These are phyloP conservation scores for Lydus trimaculatus DNA, from an alignment of 2,888 invertebrate species.

Conservation along the genomic window DNA sequence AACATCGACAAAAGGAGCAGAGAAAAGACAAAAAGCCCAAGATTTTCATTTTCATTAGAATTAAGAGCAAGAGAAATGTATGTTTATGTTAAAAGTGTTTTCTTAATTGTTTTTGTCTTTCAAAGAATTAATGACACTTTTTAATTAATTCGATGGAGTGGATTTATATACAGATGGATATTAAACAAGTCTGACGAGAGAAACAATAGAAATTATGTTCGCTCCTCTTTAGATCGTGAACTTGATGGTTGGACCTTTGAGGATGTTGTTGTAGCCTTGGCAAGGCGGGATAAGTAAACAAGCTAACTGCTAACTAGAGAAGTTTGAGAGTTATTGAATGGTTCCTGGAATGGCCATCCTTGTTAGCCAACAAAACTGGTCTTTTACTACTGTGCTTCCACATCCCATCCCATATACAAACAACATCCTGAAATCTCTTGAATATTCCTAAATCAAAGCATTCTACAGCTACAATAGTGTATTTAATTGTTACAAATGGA, in stretches of 20 bases:
- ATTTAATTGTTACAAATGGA: slow-evolving; percentile 50
- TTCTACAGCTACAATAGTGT: slow-evolving; percentile 47
- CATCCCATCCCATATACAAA: not conserved
- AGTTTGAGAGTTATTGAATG: slow-evolving; percentile 59
- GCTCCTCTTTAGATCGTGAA: not conserved
- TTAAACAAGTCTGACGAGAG: not conserved
- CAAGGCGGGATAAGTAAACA: slow-evolving; percentile 50
- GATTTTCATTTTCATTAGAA: slow-evolving; percentile 14
- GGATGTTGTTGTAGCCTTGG: not conserved
- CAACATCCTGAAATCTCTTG: slow-evolving; percentile 36
- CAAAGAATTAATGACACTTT: slow-evolving; percentile 12
- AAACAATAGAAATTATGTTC: not conserved
- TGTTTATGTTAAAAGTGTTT: slow-evolving; percentile 7
- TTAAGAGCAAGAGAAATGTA: slow-evolving; percentile 1
- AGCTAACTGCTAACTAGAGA: slow-evolving; percentile 58
- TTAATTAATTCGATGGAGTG: slow-evolving; percentile 10
- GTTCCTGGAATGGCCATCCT: slow-evolving; percentile 53
- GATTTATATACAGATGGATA: slow-evolving; percentile 2
- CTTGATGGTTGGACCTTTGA: not conserved
- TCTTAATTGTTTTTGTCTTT: slow-evolving; percentile 9
- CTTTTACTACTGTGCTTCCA: slow-evolving; percentile 4
- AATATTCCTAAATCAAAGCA: slow-evolving; percentile 50
- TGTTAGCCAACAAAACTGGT: slow-evolving; percentile 42
- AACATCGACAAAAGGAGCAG: not conserved
- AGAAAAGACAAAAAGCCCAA: not conserved